Evolutionary conservation across 2,797 vertebrate genomes (phyloP).

Genomic region (Sebastes hubbsi): DNA sequence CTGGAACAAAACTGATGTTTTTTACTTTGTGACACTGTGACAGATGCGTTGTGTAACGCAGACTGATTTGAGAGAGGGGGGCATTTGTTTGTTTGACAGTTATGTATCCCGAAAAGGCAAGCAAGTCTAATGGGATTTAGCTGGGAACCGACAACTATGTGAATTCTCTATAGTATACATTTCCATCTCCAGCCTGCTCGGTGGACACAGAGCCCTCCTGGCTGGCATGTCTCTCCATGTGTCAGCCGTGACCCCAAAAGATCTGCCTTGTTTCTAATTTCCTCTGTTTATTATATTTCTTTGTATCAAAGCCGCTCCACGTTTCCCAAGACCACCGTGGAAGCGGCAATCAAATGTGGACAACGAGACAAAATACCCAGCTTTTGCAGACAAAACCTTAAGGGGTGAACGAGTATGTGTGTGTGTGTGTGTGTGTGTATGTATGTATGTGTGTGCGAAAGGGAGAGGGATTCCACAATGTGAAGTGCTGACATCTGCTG

Average conservation of each 20-base stretch:
- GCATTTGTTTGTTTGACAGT: constrained; percentile 60
- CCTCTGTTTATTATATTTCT: constrained; percentile 79
- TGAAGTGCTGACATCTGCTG: constrained; percentile 87
- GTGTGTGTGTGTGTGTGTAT: constrained; percentile 17
- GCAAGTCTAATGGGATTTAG: constrained; percentile 59
- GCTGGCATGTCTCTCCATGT: constrained; percentile 53
- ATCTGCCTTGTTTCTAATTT: constrained; percentile 78
- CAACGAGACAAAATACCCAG: constrained; percentile 78
- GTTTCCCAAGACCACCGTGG: constrained; percentile 80
- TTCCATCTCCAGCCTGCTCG: constrained; percentile 34
- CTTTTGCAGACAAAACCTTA: constrained; percentile 76
- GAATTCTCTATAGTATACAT: constrained; percentile 66
- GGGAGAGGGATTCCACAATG: constrained; percentile 77
- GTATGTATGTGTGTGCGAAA: constrained; percentile 26
- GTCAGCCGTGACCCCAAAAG: constrained; percentile 60
- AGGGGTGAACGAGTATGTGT: constrained; percentile 55
- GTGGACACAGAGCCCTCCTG: constrained; percentile 38
- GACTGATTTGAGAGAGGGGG: constrained; percentile 13
- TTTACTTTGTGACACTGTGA: constrained; percentile 4
- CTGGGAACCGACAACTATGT: constrained; percentile 23
- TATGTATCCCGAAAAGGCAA: constrained; percentile 33
- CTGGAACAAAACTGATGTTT: constrained; percentile 36
- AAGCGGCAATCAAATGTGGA: constrained; percentile 74
- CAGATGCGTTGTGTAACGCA: constrained; percentile 8
- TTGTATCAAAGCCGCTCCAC: constrained; percentile 66